These are phyloP conservation scores for Hirundichthys speculiger DNA, from an alignment of 2,113 vertebrate genomes.

Conservation along the genomic window DNA sequence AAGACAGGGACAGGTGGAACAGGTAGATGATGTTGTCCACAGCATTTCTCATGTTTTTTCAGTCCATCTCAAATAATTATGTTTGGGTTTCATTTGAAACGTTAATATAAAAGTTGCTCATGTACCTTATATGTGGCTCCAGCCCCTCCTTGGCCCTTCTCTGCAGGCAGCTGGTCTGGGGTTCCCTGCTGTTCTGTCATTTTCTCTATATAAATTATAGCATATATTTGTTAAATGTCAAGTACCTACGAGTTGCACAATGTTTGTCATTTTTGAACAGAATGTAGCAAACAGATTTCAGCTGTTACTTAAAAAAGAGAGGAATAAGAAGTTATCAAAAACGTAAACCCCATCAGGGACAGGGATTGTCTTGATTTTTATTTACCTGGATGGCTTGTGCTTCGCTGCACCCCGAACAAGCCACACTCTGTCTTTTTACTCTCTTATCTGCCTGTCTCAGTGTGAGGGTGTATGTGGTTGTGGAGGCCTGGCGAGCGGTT, in stretches of 20 bases:
- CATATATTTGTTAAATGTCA: neutral
- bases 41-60: neutral
- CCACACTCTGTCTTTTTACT: conserved; percentile 56
- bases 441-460: conserved; percentile 56
- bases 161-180: conserved; percentile 85
- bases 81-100: neutral
- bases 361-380: neutral
- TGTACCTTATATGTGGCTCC: conserved; percentile 88
- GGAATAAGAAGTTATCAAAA: too few relatives aligned
- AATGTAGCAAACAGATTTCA: too few relatives aligned
- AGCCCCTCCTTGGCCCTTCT: conserved; percentile 83
- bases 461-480: conserved; percentile 61
- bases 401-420: conserved; percentile 63
- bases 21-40: neutral
- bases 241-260: too few relatives aligned
- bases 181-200: conserved; percentile 87
- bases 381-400: conserved; percentile 74
- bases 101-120: neutral
- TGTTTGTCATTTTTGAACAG: neutral
- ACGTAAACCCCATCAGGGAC: too few relatives aligned
- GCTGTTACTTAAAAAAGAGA: neutral
- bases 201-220: conserved; percentile 39
- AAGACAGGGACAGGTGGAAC: conserved; percentile 10
- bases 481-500: conserved; percentile 68
- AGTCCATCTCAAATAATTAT: neutral